Evolutionary conservation across 2,888 invertebrate genomes (phyloP), one percentile per base, ranked within the genome.

Genomic region (Diaperis boleti): DNA sequence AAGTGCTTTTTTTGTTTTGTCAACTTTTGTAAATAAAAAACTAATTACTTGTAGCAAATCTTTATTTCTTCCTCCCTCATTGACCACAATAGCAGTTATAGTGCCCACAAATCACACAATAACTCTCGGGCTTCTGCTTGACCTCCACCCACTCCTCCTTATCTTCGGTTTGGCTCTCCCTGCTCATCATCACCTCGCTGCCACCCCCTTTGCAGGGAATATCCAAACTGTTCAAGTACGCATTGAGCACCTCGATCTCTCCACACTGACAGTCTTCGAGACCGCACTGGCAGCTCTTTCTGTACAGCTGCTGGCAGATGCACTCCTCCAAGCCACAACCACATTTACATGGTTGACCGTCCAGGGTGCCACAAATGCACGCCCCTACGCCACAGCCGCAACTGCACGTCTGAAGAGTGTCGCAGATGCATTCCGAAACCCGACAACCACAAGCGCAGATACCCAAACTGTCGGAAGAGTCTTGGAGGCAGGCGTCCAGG

Each of bases 91-190:
- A 47, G 29, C 68, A 68, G 44, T 68, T 59, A 49, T 49, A 64
- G 45, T 62, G 62, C 4, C 68, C 68, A 45, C 68, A 68, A 52
- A 68, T 68, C 11, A 55, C 45, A 29, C 68, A 68, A 29, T 65
- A 65, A n/a, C 37, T 50, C 7, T 39, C 42, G 10, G 56, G 20
- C 11, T 37, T 20, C 13, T 52, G 35, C 7, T 22, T 39, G 1
- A 35, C 29, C n/a, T 57, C 31, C 10, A 14, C 14, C 39, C 17
- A 33, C 8, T 47, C 5, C 20, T 14, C 26, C 13, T 45, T 31
- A 3, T 14, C 37, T 3, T 41, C 42, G 7, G 44, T 45, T 10
- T 60, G 60, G n/a, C 33, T 6, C 33, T 45, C 22, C n/a, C 4
- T n/a, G 13, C 13, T n/a, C 15, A 11, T 29, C 22, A 55, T 17